A percentile compares a stretch with the other conserved stretches of the same genome.
Evolutionary conservation across 2,888 invertebrate genomes (phyloP).

Genomic region (Phyllotreta cruciferae): DNA sequence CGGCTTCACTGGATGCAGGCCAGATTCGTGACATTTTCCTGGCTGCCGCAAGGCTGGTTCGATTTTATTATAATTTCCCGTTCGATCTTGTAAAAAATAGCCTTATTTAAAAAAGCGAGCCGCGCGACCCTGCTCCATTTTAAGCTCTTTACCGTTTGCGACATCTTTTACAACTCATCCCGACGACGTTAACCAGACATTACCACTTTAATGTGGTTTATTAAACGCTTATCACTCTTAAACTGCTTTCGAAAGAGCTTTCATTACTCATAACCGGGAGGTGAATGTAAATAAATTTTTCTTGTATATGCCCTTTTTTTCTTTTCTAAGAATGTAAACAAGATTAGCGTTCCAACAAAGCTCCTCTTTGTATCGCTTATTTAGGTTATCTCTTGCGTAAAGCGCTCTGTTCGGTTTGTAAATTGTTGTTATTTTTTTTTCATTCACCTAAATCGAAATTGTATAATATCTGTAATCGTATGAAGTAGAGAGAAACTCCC

Average conservation of each 20-base stretch:
- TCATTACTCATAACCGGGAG: slow-evolving; percentile 11
- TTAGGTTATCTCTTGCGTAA: too few relatives aligned
- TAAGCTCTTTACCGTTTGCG: slow-evolving; percentile 2
- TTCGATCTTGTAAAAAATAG: too few relatives aligned
- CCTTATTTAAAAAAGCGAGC: too few relatives aligned
- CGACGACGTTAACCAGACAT: slow-evolving; percentile 8
- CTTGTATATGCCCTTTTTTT: neutral
- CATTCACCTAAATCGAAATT: too few relatives aligned
- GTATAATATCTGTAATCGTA: too few relatives aligned
- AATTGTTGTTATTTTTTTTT: too few relatives aligned
- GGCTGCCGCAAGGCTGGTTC: slow-evolving; percentile 38
- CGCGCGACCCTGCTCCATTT: neutral
- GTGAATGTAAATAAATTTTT: slow-evolving; percentile 3
- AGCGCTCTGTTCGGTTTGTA: too few relatives aligned
- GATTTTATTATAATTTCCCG: neutral
- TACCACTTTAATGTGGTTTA: slow-evolving; percentile 9
- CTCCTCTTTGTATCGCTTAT: too few relatives aligned
- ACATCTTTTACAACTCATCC: slow-evolving; percentile 4
- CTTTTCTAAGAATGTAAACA: neutral
- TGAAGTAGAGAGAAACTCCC: too few relatives aligned
- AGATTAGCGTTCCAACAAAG: neutral
- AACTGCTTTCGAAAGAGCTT: slow-evolving; percentile 6
- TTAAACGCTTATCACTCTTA: slow-evolving; percentile 10
- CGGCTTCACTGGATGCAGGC: slow-evolving; percentile 56
- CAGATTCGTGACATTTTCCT: slow-evolving; percentile 57